Evolutionary conservation across 2,797 vertebrate species (phyloP).

Genomic region (Delichon dasypus): DNA sequence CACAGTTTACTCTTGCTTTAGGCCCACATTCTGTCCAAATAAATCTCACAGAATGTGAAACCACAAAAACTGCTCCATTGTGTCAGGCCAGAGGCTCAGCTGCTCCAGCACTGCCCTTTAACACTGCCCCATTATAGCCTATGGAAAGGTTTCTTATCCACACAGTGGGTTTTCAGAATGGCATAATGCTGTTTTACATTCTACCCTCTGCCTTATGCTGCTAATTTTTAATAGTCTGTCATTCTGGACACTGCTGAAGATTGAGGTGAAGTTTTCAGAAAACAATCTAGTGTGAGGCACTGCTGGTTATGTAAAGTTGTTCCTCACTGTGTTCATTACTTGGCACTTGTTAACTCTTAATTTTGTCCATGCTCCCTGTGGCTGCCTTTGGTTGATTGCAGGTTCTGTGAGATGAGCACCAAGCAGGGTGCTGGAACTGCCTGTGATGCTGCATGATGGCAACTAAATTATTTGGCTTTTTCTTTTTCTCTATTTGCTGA

Average conservation of each 20-base stretch:
- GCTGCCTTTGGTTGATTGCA: slow-evolving; percentile 9
- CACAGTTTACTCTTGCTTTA: background rate
- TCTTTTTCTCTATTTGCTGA: background rate
- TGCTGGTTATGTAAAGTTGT: background rate
- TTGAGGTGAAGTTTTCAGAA: background rate
- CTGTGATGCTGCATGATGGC: background rate
- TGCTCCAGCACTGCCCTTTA: background rate
- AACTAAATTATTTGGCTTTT: background rate
- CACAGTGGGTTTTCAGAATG: background rate
- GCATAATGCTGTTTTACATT: background rate
- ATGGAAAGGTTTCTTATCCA: background rate
- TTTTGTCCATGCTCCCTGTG: background rate
- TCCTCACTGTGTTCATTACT: slow-evolving; percentile 1
- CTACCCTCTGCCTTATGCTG: background rate
- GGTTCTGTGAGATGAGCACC: background rate
- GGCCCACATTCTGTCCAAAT: background rate
- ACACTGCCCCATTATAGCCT: background rate
- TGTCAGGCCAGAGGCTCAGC: background rate
- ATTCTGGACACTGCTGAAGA: slow-evolving; percentile 9
- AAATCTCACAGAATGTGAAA: background rate
- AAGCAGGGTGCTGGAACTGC: background rate
- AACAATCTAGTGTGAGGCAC: background rate
- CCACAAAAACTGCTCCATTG: background rate
- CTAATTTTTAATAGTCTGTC: slow-evolving; percentile 5
- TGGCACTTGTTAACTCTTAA: slow-evolving; percentile 3